Evolutionary conservation across 2,797 vertebrate species (phyloP).

Genomic region (Gadopsis marmoratus): DNA sequence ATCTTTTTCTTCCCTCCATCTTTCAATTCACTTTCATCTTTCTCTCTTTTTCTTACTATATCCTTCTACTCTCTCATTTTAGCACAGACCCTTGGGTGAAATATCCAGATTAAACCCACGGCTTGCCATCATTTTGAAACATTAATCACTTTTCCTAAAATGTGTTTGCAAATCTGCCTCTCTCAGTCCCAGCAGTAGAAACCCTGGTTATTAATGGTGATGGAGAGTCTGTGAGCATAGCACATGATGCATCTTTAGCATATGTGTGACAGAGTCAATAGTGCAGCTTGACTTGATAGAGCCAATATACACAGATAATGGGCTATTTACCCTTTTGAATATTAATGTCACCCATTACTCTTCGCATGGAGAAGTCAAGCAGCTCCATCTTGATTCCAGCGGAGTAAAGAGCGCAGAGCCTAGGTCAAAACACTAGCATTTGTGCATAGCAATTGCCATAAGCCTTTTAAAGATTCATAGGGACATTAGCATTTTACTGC

Average conservation of each 20-base stretch:
- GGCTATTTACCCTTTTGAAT: constrained; percentile 74
- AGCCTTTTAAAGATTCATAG: constrained; percentile 80
- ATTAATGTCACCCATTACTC: constrained; percentile 74
- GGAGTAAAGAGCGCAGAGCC: constrained; percentile 64
- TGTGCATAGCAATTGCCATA: constrained; percentile 67
- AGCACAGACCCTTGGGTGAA: constrained; percentile 10
- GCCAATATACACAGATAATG: constrained; percentile 61
- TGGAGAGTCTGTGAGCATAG: constrained; percentile 35
- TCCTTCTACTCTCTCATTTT: constrained; percentile 34
- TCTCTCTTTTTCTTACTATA: neutral
- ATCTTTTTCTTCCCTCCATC: constrained; percentile 19
- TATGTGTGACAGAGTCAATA: constrained; percentile 45
- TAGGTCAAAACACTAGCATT: constrained; percentile 70
- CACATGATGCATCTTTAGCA: constrained; percentile 61
- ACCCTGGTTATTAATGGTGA: constrained; percentile 53
- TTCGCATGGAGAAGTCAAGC: constrained; percentile 43
- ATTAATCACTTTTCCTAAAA: constrained; percentile 52
- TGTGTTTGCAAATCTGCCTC: constrained; percentile 30
- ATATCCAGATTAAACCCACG: constrained; percentile 20
- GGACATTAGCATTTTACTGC: constrained; percentile 76
- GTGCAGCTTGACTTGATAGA: constrained; percentile 34
- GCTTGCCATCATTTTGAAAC: constrained; percentile 37
- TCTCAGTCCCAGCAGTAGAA: constrained; percentile 24
- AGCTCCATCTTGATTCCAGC: constrained; percentile 58
- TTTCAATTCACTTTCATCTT: constrained; percentile 11